Percentiles rank a stretch among this genome's conserved stretches.
These are phyloP conservation scores for Tolmerus cingulatus DNA, from an alignment of 2,888 invertebrate genomes.

Conservation along the genomic window DNA sequence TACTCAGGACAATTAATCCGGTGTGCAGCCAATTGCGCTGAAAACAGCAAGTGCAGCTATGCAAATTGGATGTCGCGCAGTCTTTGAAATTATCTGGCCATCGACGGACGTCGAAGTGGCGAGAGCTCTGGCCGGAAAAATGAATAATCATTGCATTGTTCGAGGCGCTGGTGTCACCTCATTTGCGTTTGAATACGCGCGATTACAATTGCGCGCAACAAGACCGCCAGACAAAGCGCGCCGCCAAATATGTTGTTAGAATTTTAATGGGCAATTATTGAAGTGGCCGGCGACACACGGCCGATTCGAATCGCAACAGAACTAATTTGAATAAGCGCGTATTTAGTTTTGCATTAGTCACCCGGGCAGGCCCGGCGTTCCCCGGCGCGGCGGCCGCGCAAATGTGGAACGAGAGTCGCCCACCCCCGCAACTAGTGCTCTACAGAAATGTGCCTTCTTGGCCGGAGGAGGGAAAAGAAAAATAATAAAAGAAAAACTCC, in stretches of 20 bases:
- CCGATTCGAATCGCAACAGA: background rate
- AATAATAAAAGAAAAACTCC: background rate
- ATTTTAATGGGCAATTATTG: conserved; percentile 3
- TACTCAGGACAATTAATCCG: background rate
- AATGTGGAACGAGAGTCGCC: background rate
- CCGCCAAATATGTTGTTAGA: conserved; percentile 9
- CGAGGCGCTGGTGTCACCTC: background rate
- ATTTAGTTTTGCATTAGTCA: background rate
- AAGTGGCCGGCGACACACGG: background rate
- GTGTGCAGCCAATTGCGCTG: background rate
- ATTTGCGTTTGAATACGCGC: background rate
- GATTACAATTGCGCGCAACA: background rate
- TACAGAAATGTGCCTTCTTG: background rate
- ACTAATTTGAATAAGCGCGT: background rate
- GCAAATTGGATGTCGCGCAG: background rate
- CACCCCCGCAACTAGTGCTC: background rate
- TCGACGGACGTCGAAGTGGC: background rate
- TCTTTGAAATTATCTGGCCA: background rate
- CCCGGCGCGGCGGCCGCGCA: background rate
- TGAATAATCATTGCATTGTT: background rate
- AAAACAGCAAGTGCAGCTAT: background rate
- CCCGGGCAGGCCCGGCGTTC: background rate
- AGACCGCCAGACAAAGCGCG: background rate
- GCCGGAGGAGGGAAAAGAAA: background rate
- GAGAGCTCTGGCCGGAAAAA: background rate